A percentile compares a stretch with the other conserved stretches of the same genome.
Conservation (phyloP, 2,888 invertebrate genomes). For the Ophion costatus region DNA sequence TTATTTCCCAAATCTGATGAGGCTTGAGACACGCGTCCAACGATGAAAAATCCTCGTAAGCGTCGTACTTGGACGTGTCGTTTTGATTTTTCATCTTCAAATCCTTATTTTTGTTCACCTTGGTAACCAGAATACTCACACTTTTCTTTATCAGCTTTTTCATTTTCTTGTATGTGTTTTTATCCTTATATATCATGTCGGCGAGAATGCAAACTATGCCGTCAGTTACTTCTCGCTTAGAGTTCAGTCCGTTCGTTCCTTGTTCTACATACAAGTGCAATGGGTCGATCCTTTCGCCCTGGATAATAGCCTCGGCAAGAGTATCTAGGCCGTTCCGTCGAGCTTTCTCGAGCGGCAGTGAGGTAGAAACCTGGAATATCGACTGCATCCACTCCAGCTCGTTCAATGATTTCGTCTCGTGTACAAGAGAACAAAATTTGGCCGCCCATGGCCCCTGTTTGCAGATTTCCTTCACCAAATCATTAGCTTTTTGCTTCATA, state of each 20-base stretch:
- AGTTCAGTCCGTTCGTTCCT: slow-evolving; percentile 84
- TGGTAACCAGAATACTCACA: slow-evolving; percentile 78
- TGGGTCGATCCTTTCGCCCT: slow-evolving; percentile 82
- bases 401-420: slow-evolving; percentile 88
- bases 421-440: slow-evolving; percentile 87
- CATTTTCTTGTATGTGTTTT: slow-evolving; percentile 89
- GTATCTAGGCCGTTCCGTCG: slow-evolving; percentile 90
- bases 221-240: slow-evolving; percentile 85
- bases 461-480: slow-evolving; percentile 87
- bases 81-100: slow-evolving; percentile 84
- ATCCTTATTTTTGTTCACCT: slow-evolving; percentile 81
- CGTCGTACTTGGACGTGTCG: slow-evolving; percentile 88
- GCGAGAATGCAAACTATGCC: slow-evolving; percentile 92
- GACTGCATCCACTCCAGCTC: slow-evolving; percentile 94
- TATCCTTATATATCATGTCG: slow-evolving; percentile 92
- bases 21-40: slow-evolving; percentile 89
- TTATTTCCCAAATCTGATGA: slow-evolving; percentile 94
- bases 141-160: slow-evolving; percentile 85
- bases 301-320: slow-evolving; percentile 87
- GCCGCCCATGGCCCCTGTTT: slow-evolving; percentile 88
- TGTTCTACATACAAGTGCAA: slow-evolving; percentile 81
- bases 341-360: slow-evolving; percentile 91
- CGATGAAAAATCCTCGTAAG: slow-evolving; percentile 90
- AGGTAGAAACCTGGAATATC: slow-evolving; percentile 90
- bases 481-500: slow-evolving; percentile 89